Evolutionary conservation across 1,140 invertebrate species (phyloP), one percentile per base, ranked within the genome.

Genomic region (Maniola jurtina): DNA sequence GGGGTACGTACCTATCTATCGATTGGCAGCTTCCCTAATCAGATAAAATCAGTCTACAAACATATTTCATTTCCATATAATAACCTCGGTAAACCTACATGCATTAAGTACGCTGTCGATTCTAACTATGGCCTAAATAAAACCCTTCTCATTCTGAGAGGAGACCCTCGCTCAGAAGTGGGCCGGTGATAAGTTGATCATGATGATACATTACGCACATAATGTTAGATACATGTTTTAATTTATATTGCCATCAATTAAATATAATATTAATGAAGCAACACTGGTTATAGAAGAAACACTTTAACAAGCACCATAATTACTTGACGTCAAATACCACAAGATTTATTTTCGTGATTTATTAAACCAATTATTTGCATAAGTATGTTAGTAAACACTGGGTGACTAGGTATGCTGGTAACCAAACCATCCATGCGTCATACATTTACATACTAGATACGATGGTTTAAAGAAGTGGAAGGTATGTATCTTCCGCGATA

Each of bases 311-410:
- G 35, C 40, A 66, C 36, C 7, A 50, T 54, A 66, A 66, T 66
- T 66, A 66, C 42, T 66, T 60, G 52, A 54, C 60, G 64, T 60
- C 64, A 60, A 50, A 16, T 50, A 50, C 48, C 15, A 9, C 16
- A 16, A 42, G 64, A 66, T 66, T 66, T 66, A 66, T 66, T 66
- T 34, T 16, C 47, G 25, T 60, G 42, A 65, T 65, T 64, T 64
- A 64, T 64, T 64, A 64, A 48, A 40, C 7, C 16, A 50, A 50
- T 65, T 13, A 65, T 65, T 65, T 65, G 58, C 63, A 59, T 65
- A 50, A 15, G 48, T 50, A 50, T 50, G 14, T 16, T 35, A 38
- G 55, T 57, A n/a, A 57, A 57, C 14, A 57, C 11, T 40, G 55
- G 10, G 6, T 38, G 10, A 15, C 55, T 40, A 50, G 45, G 14